Evolutionary conservation across 2,113 vertebrate species (phyloP).

Genomic region (Poecile atricapillus): DNA sequence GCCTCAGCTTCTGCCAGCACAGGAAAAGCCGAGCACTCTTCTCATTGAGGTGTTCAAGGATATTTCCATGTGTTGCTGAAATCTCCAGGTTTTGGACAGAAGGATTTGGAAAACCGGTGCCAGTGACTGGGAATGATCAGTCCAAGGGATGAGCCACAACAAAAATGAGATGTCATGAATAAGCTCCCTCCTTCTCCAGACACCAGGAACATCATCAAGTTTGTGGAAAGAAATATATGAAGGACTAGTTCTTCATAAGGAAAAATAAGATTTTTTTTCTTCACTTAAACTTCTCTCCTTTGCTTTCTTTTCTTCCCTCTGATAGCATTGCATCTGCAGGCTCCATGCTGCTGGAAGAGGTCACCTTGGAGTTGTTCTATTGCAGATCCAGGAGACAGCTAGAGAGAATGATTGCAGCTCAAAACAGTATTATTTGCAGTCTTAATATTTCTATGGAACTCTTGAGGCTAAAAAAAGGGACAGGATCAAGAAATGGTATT

Average conservation of each 20-base stretch:
- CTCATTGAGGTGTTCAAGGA: background rate
- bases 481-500: background rate
- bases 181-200: background rate
- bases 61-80: background rate
- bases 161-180: background rate
- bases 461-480: conserved; percentile 3
- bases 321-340: background rate
- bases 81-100: background rate
- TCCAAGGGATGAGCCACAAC: background rate
- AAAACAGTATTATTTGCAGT: conserved; percentile 14
- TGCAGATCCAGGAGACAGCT: conserved; percentile 7
- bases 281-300: background rate
- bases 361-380: conserved; percentile 32
- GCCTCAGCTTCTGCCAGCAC: background rate
- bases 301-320: background rate
- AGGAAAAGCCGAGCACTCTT: accelerated
- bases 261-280: background rate
- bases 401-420: conserved; percentile 17
- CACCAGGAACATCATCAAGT: background rate
- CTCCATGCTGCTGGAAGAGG: background rate
- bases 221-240: background rate
- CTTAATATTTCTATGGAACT: conserved; percentile 48
- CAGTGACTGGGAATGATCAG: background rate
- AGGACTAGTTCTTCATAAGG: background rate
- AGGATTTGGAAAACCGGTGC: background rate